Evolutionary conservation across 2,797 vertebrate genomes (phyloP).

Genomic region (Centroberyx gerrardi): DNA sequence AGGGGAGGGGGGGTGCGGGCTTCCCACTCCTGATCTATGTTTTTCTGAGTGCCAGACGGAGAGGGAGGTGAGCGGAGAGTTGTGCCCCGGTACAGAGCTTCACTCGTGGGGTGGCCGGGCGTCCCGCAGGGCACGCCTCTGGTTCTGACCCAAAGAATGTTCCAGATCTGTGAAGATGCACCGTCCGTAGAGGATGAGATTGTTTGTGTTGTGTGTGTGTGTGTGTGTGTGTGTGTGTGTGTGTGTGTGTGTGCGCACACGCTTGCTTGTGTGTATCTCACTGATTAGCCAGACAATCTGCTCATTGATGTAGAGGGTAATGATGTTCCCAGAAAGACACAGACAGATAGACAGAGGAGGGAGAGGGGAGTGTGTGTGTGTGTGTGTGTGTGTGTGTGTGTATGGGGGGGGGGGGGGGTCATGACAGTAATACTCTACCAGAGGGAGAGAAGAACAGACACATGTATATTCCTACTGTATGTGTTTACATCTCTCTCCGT

Average conservation of each 20-base stretch:
- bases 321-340: slow-evolving; percentile 53
- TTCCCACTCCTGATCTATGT: slow-evolving; percentile 10
- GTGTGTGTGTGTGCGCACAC: slow-evolving; percentile 27
- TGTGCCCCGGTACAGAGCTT: slow-evolving; percentile 32
- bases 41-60: slow-evolving; percentile 33
- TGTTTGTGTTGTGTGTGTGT: slow-evolving; percentile 6
- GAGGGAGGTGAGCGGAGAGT: slow-evolving; percentile 28
- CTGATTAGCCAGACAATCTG: slow-evolving; percentile 53
- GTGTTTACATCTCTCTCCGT: slow-evolving; percentile 18
- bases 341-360: slow-evolving; percentile 12
- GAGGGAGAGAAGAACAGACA: background rate
- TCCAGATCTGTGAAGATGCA: slow-evolving; percentile 65
- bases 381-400: background rate
- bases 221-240: slow-evolving; percentile 30
- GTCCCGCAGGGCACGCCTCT: slow-evolving; percentile 56
- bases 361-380: background rate
- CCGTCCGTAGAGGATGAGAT: slow-evolving; percentile 16
- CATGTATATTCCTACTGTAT: background rate
- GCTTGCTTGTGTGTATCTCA: slow-evolving; percentile 24
- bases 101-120: slow-evolving; percentile 42
- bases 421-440: background rate
- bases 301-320: slow-evolving; percentile 56
- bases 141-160: slow-evolving; percentile 52
- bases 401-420: background rate
- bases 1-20: background rate